Percentiles rank a stretch among this genome's conserved stretches.
Evolutionary conservation across 2,113 vertebrate species (phyloP).

Genomic region (human (Homo sapiens)): GRCh38 chr9:132400001-132400500

Average conservation of each 20-base stretch:
- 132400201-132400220: not conserved
- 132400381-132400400: not conserved
- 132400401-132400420: not conserved
- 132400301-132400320: not conserved
- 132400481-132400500: not conserved
- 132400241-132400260: constrained; percentile 22
- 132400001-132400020: too few relatives aligned
- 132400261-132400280: not conserved
- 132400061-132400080: constrained; percentile 83
- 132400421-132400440: not conserved
- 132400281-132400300: not conserved
- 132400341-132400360: not conserved
- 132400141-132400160: constrained; percentile 68
- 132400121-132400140: constrained; percentile 84
- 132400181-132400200: not conserved
- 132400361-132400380: not conserved
- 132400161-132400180: fast-evolving
- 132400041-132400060: constrained; percentile 83
- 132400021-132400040: constrained; percentile 76
- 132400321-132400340: not conserved
- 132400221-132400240: not conserved
- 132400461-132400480: fast-evolving
- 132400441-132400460: not conserved
- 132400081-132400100: constrained; percentile 60
- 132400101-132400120: constrained; percentile 77